Conservation (phyloP, 1,140 invertebrate genomes). For the Odontomachus brunneus region DNA sequence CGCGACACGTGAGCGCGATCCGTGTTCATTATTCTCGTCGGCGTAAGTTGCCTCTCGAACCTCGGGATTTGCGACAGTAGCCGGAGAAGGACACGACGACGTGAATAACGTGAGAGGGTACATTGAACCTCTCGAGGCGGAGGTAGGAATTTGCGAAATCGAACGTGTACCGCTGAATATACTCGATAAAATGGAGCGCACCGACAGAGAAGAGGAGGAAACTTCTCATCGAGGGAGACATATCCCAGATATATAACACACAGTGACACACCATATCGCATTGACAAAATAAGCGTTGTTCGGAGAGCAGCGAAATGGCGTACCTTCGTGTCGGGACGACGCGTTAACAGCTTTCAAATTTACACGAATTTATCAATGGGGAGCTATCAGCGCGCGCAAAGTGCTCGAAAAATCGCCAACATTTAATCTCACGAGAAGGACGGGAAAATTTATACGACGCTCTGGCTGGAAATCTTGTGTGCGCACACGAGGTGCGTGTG, state of each 20-base stretch:
- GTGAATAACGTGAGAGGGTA: neutral
- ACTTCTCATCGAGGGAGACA: too few species aligned
- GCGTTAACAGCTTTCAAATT: too few species aligned
- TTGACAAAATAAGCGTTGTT: too few species aligned
- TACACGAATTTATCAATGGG: neutral
- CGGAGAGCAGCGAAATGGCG: neutral
- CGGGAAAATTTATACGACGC: slow-evolving; percentile 8
- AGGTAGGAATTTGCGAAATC: neutral
- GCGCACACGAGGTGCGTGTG: too few species aligned
- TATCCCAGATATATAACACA: too few species aligned
- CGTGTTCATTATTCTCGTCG: neutral
- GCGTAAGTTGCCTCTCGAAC: neutral
- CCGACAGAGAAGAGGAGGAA: too few species aligned
- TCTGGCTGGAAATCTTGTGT: neutral
- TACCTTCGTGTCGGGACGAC: neutral
- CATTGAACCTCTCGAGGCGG: neutral
- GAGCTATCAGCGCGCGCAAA: neutral
- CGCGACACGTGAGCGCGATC: slow-evolving; percentile 1
- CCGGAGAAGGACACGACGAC: neutral
- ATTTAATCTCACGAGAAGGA: neutral
- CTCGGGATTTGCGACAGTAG: neutral
- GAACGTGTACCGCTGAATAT: too few species aligned
- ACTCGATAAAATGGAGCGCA: too few species aligned
- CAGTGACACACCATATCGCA: too few species aligned
- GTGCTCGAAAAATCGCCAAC: neutral